Base-by-base conservation (phyloP, 2,888 invertebrate genomes). In the Caenorhabditis angaria region DNA sequence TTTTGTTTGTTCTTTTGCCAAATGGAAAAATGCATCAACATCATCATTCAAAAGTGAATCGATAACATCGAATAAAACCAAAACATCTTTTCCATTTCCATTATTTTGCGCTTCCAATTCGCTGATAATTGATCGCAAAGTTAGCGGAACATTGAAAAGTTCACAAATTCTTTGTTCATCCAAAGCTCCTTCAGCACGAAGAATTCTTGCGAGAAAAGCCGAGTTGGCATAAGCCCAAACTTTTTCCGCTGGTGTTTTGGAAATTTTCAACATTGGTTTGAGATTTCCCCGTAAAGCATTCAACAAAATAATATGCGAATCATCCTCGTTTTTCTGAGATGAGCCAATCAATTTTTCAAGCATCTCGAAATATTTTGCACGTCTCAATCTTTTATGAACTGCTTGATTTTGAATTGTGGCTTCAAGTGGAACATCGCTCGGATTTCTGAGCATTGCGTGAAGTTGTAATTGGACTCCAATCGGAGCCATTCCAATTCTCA, bases 211-310 rank as follows among this genome's bases (percentile, higher is more conserved):
- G 1, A 73, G 50, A 20, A 73, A 62, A 1, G 73, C 73, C n/a
- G 73, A 57, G 8, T 73, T 73, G 4, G 73, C 73, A 32, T 73
- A 73, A 0, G 73, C 65, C 73, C 73, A 73, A 1, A 73, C 59
- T 54, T 65, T 73, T 51, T 73, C 73, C 24, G 65, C 60, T 0
- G 62, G 54, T 6, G 69, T 62, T n/a, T 69, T 69, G 18, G 61
- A 59, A 4, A 50, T 29, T 27, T 62, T 63, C 18, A 73, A 35
- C 59, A 69, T 55, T 12, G 68, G 73, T 6, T 54, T 32, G 12
- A 69, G 48, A 27, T 63, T 63, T 32, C 73, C 73, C 18, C 73
- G 68, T 12, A 69, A 14, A 0, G 73, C 73, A 14, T 64, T 57
- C 18, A 69, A 18, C 25, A 73, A 18, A 24, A 35, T 22, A 57